phyloP scores from a whole-genome alignment of 2,888 invertebrate genomes.

The Clivina fossor region DNA sequence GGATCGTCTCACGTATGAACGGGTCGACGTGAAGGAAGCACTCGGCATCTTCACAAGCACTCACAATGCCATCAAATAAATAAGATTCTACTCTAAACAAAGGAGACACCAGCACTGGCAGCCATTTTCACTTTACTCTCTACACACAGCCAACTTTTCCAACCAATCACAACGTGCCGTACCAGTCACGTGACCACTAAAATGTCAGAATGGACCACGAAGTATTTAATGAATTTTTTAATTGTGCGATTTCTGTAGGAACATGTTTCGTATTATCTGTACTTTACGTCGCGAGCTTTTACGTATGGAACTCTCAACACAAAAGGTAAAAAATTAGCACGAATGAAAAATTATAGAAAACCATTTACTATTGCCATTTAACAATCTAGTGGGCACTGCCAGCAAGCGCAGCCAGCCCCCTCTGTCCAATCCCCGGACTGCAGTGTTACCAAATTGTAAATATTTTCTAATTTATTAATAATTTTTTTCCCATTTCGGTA shows the following conservation, averaged over 20 bases:
- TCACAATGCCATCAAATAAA: conserved; percentile 51
- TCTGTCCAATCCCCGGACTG: not conserved
- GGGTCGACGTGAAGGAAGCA: conserved; percentile 91
- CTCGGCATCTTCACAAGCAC: conserved; percentile 80
- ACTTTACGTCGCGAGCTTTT: conserved; percentile 83
- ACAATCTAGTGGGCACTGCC: conserved; percentile 34
- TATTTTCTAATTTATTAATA: not conserved
- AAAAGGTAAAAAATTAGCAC: conserved; percentile 62
- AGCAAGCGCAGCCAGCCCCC: conserved; percentile 29
- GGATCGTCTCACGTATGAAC: conserved; percentile 89
- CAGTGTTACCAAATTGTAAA: conserved; percentile 22
- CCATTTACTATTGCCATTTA: conserved; percentile 27
- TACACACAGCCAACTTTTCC: conserved; percentile 43
- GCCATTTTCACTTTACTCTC: conserved; percentile 78
- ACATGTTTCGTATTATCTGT: conserved; percentile 77
- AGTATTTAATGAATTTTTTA: conserved; percentile 47
- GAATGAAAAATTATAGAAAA: conserved; percentile 24
- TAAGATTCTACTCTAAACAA: conserved; percentile 70
- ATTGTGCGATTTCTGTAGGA: conserved; percentile 65
- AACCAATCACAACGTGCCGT: conserved; percentile 45
- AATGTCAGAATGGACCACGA: conserved; percentile 47
- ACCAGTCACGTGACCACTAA: conserved; percentile 49
- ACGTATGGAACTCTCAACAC: conserved; percentile 79
- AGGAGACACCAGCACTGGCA: conserved; percentile 78
- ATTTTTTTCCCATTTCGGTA: not conserved